Conservation (phyloP, 2,113 vertebrate species). For the Arizona elegans region DNA sequence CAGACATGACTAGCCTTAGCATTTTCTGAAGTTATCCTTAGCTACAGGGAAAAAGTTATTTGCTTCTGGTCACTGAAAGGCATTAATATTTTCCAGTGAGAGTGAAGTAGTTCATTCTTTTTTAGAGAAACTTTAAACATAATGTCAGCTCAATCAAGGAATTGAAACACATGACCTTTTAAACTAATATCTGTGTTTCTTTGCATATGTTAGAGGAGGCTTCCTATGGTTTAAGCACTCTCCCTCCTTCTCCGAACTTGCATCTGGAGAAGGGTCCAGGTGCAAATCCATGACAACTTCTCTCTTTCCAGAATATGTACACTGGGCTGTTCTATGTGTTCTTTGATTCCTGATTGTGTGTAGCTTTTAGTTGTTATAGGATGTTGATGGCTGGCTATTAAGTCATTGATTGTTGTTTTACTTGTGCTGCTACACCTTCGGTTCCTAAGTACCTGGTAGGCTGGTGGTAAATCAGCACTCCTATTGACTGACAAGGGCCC, state of each 20-base stretch:
- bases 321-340: not conserved
- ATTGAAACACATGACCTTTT: not conserved
- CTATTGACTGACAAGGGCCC: not conserved
- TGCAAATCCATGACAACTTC: too few relatives aligned
- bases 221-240: not conserved
- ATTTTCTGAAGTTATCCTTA: not conserved
- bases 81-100: not conserved
- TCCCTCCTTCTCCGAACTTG: not conserved
- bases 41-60: not conserved
- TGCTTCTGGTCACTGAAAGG: not conserved
- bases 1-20: not conserved
- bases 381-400: not conserved
- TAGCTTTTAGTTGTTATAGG: not conserved
- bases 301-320: not conserved
- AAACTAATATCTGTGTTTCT: not conserved
- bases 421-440: not conserved
- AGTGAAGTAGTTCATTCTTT: not conserved
- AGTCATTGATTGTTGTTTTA: not conserved
- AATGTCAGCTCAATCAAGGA: not conserved
- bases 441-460: not conserved
- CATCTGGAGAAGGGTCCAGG: not conserved
- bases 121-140: not conserved
- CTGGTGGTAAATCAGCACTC: not conserved
- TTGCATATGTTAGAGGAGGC: not conserved
- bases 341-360: not conserved